Base-by-base conservation (phyloP, 2,888 invertebrate genomes). In the Cosmia pyralina region DNA sequence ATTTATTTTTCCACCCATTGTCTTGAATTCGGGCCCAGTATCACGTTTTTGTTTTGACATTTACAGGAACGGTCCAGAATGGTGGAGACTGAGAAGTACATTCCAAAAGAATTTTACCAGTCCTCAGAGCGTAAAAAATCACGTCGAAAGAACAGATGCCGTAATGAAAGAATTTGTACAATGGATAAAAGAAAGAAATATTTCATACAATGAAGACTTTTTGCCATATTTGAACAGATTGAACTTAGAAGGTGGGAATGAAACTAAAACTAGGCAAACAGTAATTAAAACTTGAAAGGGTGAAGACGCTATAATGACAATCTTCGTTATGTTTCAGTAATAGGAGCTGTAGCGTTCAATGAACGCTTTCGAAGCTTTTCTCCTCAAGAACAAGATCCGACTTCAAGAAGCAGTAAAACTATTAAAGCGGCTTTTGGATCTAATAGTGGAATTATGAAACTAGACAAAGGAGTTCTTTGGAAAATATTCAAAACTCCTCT, bases 61-160 rank as follows among this genome's bases (percentile, higher is more conserved):
- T 96, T 72, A 13, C 85, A 98, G 98, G 57, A 99, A 99, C 92
- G 99, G 98, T 0, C 91, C 96, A 4, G 98, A 98, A 71, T 99
- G 99, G 99, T 97, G 97, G 97, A 96, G 97, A 79, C 93, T 98
- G 2, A 96, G 99, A 28, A 97, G 97, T 84, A 97, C 97, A 74
- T 97, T 98, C 85, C 99, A 99, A 93, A 98, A 98, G 90, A 97
- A 97, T 63, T 93, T 98, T 34, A 98, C 98, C 79, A 97, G 97
- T 77, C 97, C 98, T 0, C 96, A 96, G 83, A 97, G 97, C 88
- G 97, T 98, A 0, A 96, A 97, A 77, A 95, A 93, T 80, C 98
- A 98, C 88, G 92, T 98, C 0, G 91, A 94, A n/a, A 94, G 93
- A 65, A 96, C 97, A 0, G 97, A 98, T 90, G 88, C 89, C 6